A percentile compares a stretch with the other conserved stretches of the same genome.
These are phyloP conservation scores for Athene cunicularia DNA, from an alignment of 2,113 vertebrate genomes.

Conservation along the genomic window DNA sequence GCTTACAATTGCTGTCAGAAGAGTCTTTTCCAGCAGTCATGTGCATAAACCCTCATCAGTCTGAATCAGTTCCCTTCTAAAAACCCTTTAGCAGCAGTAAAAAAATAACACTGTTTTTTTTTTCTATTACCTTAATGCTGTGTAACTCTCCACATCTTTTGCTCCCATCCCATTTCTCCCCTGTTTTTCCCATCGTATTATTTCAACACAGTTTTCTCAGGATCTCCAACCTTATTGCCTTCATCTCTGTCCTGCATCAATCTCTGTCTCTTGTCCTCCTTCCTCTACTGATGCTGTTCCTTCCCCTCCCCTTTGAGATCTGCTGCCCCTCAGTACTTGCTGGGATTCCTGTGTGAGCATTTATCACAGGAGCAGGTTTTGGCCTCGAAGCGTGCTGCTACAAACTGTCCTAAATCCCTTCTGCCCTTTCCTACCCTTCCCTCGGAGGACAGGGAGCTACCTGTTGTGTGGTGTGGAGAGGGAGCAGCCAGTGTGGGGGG, in stretches of 20 bases:
- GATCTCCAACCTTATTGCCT: not conserved
- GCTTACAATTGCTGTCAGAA: not conserved
- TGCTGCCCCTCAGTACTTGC: not conserved
- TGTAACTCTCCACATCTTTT: not conserved
- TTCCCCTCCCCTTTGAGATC: not conserved
- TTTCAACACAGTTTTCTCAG: not conserved
- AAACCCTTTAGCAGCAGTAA: not conserved
- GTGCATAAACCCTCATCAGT: not conserved
- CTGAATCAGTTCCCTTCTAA: not conserved
- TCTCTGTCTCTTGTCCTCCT: not conserved
- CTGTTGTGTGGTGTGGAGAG: accelerated
- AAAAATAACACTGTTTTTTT: not conserved
- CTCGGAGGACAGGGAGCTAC: not conserved
- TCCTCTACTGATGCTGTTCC: not conserved
- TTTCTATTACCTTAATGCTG: not conserved
- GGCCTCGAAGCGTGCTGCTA: not conserved
- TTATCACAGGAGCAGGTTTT: not conserved
- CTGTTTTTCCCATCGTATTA: accelerated
- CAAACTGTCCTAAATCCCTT: not conserved
- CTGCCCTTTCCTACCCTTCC: not conserved
- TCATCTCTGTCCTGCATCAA: not conserved
- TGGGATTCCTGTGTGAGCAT: not conserved
- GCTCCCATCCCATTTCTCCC: not conserved
- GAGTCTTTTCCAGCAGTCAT: conserved; percentile 28
- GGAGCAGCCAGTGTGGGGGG: accelerated